phyloP scores from a whole-genome alignment of 2,797 vertebrate species.

The Fundulus diaphanus region DNA sequence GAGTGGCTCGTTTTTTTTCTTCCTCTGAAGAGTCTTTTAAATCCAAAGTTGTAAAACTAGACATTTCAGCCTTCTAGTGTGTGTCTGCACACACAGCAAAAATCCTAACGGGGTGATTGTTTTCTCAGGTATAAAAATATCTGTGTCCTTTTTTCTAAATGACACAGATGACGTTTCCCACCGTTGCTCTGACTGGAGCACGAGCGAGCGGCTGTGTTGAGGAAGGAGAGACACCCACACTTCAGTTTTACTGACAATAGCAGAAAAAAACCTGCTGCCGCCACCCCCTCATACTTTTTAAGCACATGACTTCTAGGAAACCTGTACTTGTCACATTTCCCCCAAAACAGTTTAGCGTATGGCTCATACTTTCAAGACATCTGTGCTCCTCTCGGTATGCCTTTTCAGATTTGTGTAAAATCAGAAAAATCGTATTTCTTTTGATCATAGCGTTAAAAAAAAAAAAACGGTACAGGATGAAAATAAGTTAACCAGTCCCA shows the following conservation, averaged over 20 bases:
- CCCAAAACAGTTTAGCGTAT: conserved; percentile 25
- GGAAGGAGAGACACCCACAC: conserved; percentile 56
- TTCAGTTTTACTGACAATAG: conserved; percentile 49
- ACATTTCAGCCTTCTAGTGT: background rate
- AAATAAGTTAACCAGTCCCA: background rate
- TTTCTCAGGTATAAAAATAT: background rate
- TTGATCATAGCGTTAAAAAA: background rate
- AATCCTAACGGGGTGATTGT: conserved; percentile 12
- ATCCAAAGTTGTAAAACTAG: background rate
- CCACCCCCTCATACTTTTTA: conserved; percentile 45
- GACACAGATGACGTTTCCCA: conserved; percentile 43
- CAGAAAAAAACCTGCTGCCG: conserved; percentile 35
- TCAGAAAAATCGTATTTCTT: background rate
- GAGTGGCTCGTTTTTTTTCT: no score
- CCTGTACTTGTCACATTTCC: conserved; percentile 20
- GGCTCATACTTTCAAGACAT: conserved; percentile 43
- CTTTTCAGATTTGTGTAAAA: background rate
- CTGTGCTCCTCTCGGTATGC: no score
- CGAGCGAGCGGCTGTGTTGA: conserved; percentile 21
- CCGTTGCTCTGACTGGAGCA: conserved; percentile 46
- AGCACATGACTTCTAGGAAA: conserved; percentile 75
- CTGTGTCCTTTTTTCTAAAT: conserved; percentile 40
- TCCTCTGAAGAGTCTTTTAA: background rate
- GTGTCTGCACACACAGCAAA: background rate
- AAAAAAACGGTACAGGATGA: no score